Evolutionary conservation across 2,113 vertebrate genomes (phyloP).

Genomic region (Erythrocercus mccallii): DNA sequence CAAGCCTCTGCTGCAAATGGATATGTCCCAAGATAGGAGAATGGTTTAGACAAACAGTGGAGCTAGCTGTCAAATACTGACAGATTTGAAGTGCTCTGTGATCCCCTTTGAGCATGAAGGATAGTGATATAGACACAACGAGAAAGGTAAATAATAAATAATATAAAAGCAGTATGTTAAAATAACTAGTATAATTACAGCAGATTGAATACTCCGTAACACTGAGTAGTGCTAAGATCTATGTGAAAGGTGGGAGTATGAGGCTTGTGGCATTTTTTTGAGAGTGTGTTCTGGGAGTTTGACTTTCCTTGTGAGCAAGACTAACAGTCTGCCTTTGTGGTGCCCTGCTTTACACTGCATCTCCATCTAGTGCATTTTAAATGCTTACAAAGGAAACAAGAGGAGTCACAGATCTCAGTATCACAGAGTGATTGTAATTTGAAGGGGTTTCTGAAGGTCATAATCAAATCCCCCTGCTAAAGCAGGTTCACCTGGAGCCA

Average conservation of each 20-base stretch:
- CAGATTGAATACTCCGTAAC: background rate
- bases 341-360: background rate
- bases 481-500: background rate
- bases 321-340: background rate
- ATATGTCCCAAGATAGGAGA: background rate
- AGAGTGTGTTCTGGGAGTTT: background rate
- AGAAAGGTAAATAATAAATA: background rate
- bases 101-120: background rate
- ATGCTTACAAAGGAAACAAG: background rate
- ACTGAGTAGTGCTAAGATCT: background rate
- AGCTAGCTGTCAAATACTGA: background rate
- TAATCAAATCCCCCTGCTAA: background rate
- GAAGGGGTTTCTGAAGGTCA: background rate
- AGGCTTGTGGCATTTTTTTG: background rate
- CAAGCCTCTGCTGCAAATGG: background rate
- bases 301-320: background rate
- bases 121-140: background rate
- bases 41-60: background rate
- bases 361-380: background rate
- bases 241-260: background rate
- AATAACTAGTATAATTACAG: background rate
- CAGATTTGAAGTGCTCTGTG: background rate
- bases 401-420: background rate
- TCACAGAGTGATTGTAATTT: background rate
- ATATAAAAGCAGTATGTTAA: background rate